Base-by-base conservation (phyloP, 1,140 invertebrate species). In the Conus ventricosus region DNA sequence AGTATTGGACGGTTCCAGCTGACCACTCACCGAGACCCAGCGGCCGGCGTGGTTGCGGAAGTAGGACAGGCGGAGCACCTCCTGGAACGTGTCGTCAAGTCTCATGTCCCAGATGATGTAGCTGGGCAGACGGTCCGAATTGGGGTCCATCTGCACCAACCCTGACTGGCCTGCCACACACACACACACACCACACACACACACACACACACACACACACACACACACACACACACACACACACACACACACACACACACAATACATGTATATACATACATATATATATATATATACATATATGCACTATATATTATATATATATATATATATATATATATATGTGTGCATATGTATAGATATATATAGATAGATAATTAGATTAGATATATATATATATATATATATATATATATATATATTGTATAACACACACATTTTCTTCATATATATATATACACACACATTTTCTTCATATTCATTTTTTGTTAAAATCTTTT, bases 41-140 rank as follows among this genome's bases (percentile, higher is more conserved):
- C 20, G 51, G 4, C 80, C 80, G 15, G 51, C 17, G 15, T 53
- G 51, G 51, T 5, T 81, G 10, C 20, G 54, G 80, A 17, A 27
- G 84, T 89, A 85, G 39, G 60, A 53, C 20, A 89, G 25, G 4
- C n/a, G 67, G 13, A 84, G 15, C 6, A 85, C 86, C 20, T 53
- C 25, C 0, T 57, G 60, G 23, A 88, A 90, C 11, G 54, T 63
- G 15, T 80, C 84, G 51, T 88, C 39, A 15, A 17, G 39, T 11
- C 67, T 55, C 63, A 88, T 60, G 84, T 88, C 89, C 87, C 87
- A 88, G 8, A 88, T 23, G 20, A 88, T 51, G 51, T 71, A 88
- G 67, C 89, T 83, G 17, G 87, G 83, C 13, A 82, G 27, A 11
- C 87, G 75, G 78, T 90, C 89, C 6, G 51, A 71, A 23, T 82